Conservation (phyloP, 2,797 vertebrate genomes). For the Molossus alvarezi region DNA sequence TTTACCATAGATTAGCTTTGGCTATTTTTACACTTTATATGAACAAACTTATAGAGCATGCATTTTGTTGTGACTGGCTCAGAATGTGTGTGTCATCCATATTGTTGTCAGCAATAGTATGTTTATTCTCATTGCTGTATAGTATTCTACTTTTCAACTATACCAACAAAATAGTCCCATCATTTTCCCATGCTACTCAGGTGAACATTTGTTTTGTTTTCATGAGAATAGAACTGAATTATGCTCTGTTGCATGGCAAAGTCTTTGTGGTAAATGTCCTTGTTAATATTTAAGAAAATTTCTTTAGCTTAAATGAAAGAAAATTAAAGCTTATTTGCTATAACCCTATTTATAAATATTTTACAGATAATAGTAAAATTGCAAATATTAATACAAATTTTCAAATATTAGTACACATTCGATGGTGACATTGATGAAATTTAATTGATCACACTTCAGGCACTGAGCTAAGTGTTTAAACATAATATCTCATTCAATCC, state of each 20-base stretch:
- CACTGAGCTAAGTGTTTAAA: background rate
- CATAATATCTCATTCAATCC: background rate
- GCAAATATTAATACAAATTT: background rate
- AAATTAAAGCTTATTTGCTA: conserved; percentile 34
- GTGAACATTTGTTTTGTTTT: background rate
- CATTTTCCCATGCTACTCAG: background rate
- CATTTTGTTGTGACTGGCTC: background rate
- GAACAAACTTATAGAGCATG: background rate
- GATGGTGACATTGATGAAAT: background rate
- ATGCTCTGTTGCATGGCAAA: background rate
- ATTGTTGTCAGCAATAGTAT: too few relatives aligned
- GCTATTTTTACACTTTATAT: background rate
- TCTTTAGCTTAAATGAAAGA: background rate
- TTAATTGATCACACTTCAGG: background rate
- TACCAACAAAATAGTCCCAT: background rate
- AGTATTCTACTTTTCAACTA: background rate
- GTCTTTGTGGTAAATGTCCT: background rate
- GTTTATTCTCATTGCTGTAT: background rate
- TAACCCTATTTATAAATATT: background rate
- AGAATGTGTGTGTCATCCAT: background rate
- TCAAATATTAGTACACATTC: background rate
- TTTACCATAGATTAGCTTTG: background rate
- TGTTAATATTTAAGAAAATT: background rate
- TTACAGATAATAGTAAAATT: background rate
- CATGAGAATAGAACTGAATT: background rate